phyloP scores from a whole-genome alignment of 2,888 invertebrate genomes.

The Siphlonurus alternatus region DNA sequence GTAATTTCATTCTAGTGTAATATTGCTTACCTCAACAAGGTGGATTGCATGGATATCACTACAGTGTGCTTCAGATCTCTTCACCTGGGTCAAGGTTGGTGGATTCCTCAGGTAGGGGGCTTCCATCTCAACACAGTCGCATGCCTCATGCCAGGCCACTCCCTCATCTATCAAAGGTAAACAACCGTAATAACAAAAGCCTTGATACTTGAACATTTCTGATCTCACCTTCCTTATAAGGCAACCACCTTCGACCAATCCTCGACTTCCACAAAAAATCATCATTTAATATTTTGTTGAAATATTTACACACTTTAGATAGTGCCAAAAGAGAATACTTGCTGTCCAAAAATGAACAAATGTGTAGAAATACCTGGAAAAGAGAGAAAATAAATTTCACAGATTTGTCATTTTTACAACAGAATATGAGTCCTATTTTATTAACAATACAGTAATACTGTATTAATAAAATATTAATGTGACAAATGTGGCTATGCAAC shows the following conservation, averaged over 20 bases:
- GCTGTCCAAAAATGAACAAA: neutral
- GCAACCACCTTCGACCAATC: neutral
- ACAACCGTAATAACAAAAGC: too few species aligned
- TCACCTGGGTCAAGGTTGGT: neutral
- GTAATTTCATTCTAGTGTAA: too few species aligned
- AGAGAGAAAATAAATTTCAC: too few species aligned
- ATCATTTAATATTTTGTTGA: neutral
- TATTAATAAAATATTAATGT: too few species aligned
- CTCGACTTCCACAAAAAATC: neutral
- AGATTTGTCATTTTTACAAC: too few species aligned
- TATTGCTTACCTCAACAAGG: neutral
- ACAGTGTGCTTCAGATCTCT: neutral
- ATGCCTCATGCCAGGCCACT: neutral
- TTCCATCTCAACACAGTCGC: neutral
- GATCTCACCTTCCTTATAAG: neutral
- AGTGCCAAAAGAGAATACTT: neutral
- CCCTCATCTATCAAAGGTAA: too few species aligned
- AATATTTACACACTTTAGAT: neutral
- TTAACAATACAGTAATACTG: too few species aligned
- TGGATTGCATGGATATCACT: neutral
- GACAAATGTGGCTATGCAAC: too few species aligned
- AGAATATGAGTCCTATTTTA: too few species aligned
- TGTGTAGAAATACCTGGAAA: neutral
- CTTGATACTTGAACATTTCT: too few species aligned
- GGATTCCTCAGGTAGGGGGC: neutral